Percentiles rank a stretch among this genome's conserved stretches.
These are phyloP conservation scores for Papilio aristodemus DNA, from an alignment of 1,140 invertebrate species.

Conservation along the genomic window DNA sequence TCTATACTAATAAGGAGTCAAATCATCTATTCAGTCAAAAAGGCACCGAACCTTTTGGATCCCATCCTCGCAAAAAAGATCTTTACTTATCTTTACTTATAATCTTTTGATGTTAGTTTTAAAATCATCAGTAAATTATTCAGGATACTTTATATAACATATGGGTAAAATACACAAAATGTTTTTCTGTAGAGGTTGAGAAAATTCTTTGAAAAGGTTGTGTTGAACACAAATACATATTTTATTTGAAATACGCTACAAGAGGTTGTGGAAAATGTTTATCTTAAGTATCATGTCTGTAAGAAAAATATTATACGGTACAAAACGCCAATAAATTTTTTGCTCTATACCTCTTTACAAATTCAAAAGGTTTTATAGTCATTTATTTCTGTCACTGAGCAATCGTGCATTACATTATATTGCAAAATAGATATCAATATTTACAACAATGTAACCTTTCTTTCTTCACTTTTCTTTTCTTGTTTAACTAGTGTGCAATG, in stretches of 20 bases:
- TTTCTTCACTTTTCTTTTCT: too few species aligned
- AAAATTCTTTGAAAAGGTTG: constrained; percentile 16
- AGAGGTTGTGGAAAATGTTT: constrained; percentile 20
- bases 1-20: too few species aligned
- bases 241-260: constrained; percentile 18
- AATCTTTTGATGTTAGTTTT: neutral
- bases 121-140: neutral
- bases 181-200: neutral
- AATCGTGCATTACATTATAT: neutral
- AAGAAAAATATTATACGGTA: constrained; percentile 19
- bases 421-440: too few species aligned
- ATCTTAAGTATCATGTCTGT: constrained; percentile 1
- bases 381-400: neutral
- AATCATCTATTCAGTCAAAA: too few species aligned
- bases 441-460: too few species aligned
- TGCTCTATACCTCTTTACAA: constrained; percentile 8
- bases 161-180: neutral
- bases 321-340: constrained; percentile 6
- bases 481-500: too few species aligned
- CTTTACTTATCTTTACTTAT: too few species aligned
- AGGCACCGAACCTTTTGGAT: too few species aligned
- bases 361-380: neutral
- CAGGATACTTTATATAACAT: neutral
- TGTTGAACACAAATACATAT: constrained; percentile 10
- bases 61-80: too few species aligned